Conservation (phyloP, 2,113 vertebrate genomes). For the Dipodomys merriami region DNA sequence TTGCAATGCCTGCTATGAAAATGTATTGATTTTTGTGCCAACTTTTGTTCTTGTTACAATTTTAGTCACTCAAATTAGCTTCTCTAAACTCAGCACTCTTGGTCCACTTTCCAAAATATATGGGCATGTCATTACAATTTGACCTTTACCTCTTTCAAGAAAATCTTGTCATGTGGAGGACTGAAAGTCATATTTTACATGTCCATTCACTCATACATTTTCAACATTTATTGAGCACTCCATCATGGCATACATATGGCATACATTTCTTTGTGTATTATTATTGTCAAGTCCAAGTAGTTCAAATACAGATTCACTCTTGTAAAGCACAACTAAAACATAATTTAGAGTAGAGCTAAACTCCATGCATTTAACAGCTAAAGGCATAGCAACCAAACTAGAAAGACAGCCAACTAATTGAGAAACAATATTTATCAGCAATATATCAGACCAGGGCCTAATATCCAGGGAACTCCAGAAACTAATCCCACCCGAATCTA, state of each 20-base stretch:
- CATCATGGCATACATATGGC: background rate
- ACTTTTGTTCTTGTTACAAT: conserved; percentile 81
- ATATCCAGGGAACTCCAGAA: too few species aligned
- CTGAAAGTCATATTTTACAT: conserved; percentile 8
- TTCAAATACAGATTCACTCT: background rate
- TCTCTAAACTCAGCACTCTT: conserved; percentile 78
- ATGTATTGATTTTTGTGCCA: conserved; percentile 85
- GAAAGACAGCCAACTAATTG: too few species aligned
- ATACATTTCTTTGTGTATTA: conserved; percentile 7
- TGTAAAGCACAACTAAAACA: background rate
- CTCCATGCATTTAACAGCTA: background rate
- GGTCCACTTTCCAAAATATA: conserved; percentile 79
- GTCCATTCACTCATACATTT: conserved; percentile 64
- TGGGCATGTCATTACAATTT: conserved; percentile 75
- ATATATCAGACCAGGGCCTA: too few species aligned
- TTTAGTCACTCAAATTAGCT: conserved; percentile 84
- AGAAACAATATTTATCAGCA: too few species aligned
- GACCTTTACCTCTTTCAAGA: conserved; percentile 81
- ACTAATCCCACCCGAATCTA: too few species aligned
- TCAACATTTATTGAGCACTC: conserved; percentile 44
- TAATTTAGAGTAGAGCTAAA: conserved; percentile 2
- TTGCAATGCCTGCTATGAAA: conserved; percentile 63
- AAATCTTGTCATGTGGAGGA: conserved; percentile 58
- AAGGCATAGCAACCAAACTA: too few species aligned
- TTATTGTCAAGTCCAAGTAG: background rate